Evolutionary conservation across 2,888 invertebrate genomes (phyloP), one percentile per base, ranked within the genome.

Genomic region (Oscheius sp.): DNA sequence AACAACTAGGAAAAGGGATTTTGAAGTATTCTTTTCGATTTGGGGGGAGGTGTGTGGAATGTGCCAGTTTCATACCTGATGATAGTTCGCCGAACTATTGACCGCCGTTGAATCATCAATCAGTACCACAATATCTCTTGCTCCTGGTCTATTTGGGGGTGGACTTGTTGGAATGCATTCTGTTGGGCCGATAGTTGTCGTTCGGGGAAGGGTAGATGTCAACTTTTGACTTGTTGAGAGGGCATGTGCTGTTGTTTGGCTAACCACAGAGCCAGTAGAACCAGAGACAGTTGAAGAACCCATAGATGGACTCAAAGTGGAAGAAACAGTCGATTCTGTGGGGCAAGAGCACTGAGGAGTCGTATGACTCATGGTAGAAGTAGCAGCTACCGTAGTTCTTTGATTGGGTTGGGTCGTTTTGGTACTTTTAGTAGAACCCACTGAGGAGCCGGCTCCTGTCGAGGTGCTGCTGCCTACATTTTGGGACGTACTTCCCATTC

Each of bases 71-170:
- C 26, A 9, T 3, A 73, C 71, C 54, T 20, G 32, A 9, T 72
- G 62, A 36, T 71, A 74, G 28, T 71, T 72, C 20, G 59, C 51
- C 0, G 50, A 20, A 20, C 20, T 49, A 36, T 45, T 32, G 30
- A 75, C 68, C 3, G 74, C 72, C 2, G 50, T 67, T 1, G 74
- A 75, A 36, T 72, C 72, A 44, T 75, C 74, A 5, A 75, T 63
- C 1, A 75, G 47, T 32, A 75, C 62, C 6, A 75, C 61, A 6
- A 75, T 59, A 51, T 75, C 74, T 38, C 49, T 22, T 2, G 59
- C 59, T n/a, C 59, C 59, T 2, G 59, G 59, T 28, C 59, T 41
- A 26, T 24, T 24, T 28, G 59, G 24, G 17, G 59, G 44, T 17
- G 56, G 36, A 9, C 44, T 44, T 20, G 28, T 44, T n/a, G 59